Conservation (phyloP, 1,140 invertebrate species). For the Atta colombica region DNA sequence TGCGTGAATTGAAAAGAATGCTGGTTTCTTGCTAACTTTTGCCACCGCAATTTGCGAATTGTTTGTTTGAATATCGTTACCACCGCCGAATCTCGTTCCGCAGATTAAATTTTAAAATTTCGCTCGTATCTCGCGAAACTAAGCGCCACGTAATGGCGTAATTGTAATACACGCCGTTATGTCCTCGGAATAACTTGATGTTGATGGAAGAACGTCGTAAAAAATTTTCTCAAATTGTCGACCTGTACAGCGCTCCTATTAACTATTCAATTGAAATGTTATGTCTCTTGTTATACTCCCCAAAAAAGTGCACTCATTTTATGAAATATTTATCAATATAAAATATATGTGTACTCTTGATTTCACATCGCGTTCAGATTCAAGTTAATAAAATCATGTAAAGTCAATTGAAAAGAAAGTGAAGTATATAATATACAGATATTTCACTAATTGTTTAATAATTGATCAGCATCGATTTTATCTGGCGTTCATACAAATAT, state of each 20-base stretch:
- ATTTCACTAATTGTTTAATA: conserved; percentile 18
- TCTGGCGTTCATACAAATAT: conserved; percentile 19
- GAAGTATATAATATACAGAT: conserved; percentile 22
- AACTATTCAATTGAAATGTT: conserved; percentile 53
- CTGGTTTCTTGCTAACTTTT: conserved; percentile 55
- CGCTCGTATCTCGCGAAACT: conserved; percentile 15
- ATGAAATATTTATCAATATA: conserved; percentile 21
- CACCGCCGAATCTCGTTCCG: conserved; percentile 27
- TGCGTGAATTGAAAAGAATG: conserved; percentile 59
- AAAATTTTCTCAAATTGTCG: conserved; percentile 64
- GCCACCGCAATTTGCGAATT: conserved; percentile 17
- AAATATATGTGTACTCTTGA: conserved; percentile 15
- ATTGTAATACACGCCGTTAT: conserved; percentile 13
- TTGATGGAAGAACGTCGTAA: conserved; percentile 21
- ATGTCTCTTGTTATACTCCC: conserved; percentile 55
- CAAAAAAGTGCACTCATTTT: conserved; percentile 51
- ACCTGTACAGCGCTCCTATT: conserved; percentile 69
- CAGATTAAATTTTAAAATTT: conserved; percentile 44
- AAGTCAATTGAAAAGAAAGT: background rate
- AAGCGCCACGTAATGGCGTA: conserved; percentile 4
- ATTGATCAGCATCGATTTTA: conserved; percentile 31
- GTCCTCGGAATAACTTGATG: conserved; percentile 24
- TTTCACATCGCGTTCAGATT: background rate
- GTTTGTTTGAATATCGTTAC: conserved; percentile 15
- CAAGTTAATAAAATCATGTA: background rate